These are phyloP conservation scores for Tor tambroides DNA, from an alignment of 2,113 vertebrate genomes.

Conservation along the genomic window DNA sequence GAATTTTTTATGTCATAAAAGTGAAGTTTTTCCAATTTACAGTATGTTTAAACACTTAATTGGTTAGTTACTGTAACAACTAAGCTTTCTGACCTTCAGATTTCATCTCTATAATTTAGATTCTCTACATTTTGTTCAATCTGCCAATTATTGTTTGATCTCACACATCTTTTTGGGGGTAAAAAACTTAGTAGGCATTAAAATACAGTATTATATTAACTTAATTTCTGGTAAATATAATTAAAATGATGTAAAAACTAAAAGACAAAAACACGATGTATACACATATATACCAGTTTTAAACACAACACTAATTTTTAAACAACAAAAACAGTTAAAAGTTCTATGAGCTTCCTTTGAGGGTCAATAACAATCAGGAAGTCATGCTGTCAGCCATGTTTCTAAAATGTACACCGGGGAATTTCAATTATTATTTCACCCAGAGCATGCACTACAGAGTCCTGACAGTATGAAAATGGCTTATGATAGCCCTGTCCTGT, in stretches of 20 bases:
- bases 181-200: no score
- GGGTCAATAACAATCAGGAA: not conserved
- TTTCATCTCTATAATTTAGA: not conserved
- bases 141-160: no score
- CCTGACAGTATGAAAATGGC: conserved; percentile 13
- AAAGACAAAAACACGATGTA: not conserved
- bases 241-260: no score
- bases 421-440: conserved; percentile 1
- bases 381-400: not conserved
- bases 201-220: no score
- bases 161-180: no score
- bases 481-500: conserved; percentile 28
- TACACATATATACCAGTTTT: not conserved
- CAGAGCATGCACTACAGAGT: not conserved
- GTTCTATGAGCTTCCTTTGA: not conserved
- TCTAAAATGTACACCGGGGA: not conserved
- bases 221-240: no score
- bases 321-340: not conserved
- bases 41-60: not conserved
- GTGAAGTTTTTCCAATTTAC: not conserved
- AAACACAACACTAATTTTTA: not conserved
- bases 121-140: not conserved
- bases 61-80: not conserved
- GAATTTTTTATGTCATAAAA: not conserved
- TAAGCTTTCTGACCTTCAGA: not conserved